Evolutionary conservation across 2,797 vertebrate species (phyloP).

Genomic region (Erpetoichthys calabaricus): DNA sequence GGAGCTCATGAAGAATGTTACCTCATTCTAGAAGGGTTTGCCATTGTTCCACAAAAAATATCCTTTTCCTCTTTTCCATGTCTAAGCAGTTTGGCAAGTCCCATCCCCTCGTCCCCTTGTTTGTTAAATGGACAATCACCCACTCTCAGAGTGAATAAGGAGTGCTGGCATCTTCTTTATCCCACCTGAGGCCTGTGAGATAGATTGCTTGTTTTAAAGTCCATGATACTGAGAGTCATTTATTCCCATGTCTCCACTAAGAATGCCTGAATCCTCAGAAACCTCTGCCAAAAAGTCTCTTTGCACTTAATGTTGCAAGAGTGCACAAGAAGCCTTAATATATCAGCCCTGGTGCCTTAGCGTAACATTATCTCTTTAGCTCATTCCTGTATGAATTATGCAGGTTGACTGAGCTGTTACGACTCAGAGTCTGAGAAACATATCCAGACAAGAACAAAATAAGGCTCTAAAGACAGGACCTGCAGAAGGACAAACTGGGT

Average conservation of each 20-base stretch:
- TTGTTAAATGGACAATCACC: neutral
- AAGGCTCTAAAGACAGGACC: slow-evolving; percentile 10
- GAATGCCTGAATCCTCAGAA: slow-evolving; percentile 12
- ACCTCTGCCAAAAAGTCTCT: slow-evolving; percentile 25
- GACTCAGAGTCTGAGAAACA: slow-evolving; percentile 63
- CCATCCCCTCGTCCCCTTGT: no score
- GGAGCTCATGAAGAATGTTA: slow-evolving; percentile 1
- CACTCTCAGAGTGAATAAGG: slow-evolving; percentile 11
- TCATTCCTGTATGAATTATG: slow-evolving; percentile 71
- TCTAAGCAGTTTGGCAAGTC: slow-evolving; percentile 49
- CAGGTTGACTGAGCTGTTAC: slow-evolving; percentile 52
- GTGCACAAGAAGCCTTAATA: slow-evolving; percentile 43
- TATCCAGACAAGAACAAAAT: slow-evolving; percentile 47
- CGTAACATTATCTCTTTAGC: slow-evolving; percentile 70
- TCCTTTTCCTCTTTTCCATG: slow-evolving; percentile 21
- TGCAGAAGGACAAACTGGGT: neutral
- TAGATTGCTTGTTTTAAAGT: no score
- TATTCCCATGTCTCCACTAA: no score
- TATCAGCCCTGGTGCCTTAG: slow-evolving; percentile 42
- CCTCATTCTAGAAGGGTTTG: slow-evolving; percentile 9
- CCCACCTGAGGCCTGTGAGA: no score
- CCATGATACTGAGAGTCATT: no score
- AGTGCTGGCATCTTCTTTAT: slow-evolving; percentile 20
- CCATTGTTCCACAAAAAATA: slow-evolving; percentile 5
- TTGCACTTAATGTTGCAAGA: slow-evolving; percentile 35